Evolutionary conservation across 2,113 vertebrate species (phyloP).

Genomic region (Syrmaticus mikado): DNA sequence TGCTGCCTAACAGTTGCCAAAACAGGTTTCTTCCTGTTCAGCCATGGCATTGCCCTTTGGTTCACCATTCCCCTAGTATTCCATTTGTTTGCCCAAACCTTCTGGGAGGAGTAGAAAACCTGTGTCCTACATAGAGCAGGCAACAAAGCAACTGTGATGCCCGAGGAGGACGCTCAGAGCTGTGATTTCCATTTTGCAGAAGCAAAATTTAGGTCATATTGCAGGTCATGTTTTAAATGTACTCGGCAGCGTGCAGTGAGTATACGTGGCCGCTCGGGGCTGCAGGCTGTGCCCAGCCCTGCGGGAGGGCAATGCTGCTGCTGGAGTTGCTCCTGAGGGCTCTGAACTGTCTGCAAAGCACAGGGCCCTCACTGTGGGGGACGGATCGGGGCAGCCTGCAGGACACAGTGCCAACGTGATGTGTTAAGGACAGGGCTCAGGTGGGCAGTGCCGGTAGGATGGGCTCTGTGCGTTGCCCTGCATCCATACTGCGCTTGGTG

Average conservation of each 20-base stretch:
- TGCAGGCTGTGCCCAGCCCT: neutral
- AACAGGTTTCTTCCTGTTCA: neutral
- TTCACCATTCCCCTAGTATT: neutral
- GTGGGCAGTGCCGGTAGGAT: fast-evolving
- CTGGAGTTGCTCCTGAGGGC: neutral
- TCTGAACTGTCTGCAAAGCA: fast-evolving
- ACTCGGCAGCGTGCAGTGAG: neutral
- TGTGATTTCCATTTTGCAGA: neutral
- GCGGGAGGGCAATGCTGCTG: neutral
- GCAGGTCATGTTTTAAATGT: neutral
- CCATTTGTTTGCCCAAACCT: neutral
- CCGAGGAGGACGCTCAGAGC: neutral
- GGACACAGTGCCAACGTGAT: fast-evolving
- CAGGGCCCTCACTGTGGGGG: no score
- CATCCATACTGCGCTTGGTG: neutral
- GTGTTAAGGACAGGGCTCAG: neutral
- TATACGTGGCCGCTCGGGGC: neutral
- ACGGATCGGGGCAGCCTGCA: neutral
- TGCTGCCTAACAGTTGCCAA: neutral
- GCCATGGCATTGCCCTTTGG: neutral
- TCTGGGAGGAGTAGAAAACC: neutral
- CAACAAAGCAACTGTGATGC: neutral
- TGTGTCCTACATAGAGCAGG: neutral
- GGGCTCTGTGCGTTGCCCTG: neutral
- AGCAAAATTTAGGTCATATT: constrained; percentile 18